These are phyloP conservation scores for Deroplatys truncata DNA, from an alignment of 2,888 invertebrate species.

Conservation along the genomic window DNA sequence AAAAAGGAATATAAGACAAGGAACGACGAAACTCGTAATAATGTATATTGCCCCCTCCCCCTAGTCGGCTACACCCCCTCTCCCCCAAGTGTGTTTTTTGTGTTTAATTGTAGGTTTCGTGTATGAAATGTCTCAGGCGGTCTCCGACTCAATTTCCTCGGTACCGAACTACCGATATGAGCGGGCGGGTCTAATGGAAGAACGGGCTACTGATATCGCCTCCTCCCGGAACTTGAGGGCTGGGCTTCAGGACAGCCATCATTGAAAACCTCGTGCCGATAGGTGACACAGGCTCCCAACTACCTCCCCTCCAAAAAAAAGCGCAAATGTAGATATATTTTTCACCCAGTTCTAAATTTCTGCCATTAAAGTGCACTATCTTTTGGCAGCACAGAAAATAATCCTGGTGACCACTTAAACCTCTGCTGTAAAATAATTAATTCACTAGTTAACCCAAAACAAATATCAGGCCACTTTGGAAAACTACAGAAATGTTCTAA, in stretches of 20 bases:
- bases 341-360: no score
- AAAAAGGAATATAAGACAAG: background rate
- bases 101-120: constrained; percentile 9
- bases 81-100: background rate
- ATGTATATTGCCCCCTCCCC: background rate
- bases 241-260: background rate
- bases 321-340: no score
- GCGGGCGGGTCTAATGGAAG: background rate
- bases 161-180: background rate
- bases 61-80: background rate
- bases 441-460: no score
- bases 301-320: no score
- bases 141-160: background rate
- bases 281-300: background rate
- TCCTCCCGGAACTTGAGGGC: background rate
- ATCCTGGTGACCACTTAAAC: no score
- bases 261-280: background rate
- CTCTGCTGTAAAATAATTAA: no score
- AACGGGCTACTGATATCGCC: background rate
- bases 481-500: no score
- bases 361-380: no score
- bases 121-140: background rate
- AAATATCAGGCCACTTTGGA: no score
- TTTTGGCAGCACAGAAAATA: no score
- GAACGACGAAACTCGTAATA: background rate